Evolutionary conservation across 1,140 invertebrate genomes (phyloP).

Genomic region (Nautilus pompilius): DNA sequence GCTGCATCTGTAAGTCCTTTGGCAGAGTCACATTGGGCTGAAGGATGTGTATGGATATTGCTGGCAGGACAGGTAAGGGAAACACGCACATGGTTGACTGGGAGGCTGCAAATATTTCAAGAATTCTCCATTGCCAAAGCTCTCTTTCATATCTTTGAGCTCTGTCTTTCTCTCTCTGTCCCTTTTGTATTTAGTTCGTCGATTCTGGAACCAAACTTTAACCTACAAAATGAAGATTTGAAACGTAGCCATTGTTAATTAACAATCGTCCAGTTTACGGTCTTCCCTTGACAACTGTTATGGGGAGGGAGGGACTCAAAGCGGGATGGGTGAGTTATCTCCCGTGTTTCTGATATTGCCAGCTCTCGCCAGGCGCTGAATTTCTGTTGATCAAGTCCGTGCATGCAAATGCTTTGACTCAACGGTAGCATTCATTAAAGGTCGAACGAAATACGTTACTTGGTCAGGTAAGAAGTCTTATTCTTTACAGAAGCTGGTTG

Average conservation of each 20-base stretch:
- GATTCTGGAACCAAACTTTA: constrained; percentile 63
- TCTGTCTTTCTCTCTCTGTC: constrained; percentile 38
- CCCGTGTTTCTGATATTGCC: not conserved
- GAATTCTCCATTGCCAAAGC: not conserved
- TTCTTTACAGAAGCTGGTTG: too few species aligned
- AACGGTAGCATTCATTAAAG: not conserved
- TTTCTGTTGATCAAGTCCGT: not conserved
- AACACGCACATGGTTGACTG: not conserved
- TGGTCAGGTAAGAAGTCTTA: too few species aligned
- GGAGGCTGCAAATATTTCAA: constrained; percentile 1
- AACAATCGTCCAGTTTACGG: not conserved
- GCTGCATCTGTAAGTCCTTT: too few species aligned
- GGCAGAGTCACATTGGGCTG: not conserved
- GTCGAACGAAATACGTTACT: too few species aligned
- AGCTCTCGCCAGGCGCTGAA: not conserved
- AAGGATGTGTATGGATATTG: not conserved
- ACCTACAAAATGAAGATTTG: constrained; percentile 44
- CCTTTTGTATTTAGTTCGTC: constrained; percentile 58
- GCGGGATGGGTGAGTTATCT: not conserved
- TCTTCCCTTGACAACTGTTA: too few species aligned
- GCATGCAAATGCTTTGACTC: not conserved
- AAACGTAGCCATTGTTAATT: not conserved
- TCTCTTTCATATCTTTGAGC: constrained; percentile 11
- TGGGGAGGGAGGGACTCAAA: too few species aligned
- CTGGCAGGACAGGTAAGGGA: not conserved